Conservation (phyloP, 2,113 vertebrate species). For the Triplophysa dalaica region DNA sequence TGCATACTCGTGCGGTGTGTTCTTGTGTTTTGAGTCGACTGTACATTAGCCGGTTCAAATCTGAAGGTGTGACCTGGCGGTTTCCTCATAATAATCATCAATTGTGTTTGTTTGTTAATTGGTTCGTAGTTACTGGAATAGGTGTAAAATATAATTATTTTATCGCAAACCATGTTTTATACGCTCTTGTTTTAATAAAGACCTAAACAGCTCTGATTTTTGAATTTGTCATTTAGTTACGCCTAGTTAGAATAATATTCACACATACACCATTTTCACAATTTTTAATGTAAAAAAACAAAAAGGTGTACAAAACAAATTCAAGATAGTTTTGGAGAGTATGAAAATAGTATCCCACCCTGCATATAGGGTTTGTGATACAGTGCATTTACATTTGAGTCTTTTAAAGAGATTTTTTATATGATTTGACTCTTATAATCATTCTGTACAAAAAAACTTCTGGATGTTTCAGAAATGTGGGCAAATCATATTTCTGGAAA, state of each 20-base stretch:
- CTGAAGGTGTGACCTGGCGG: neutral
- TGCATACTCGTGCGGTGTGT: neutral
- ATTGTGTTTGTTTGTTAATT: slow-evolving; percentile 6
- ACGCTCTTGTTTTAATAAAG: slow-evolving; percentile 59
- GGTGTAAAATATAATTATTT: slow-evolving; percentile 38
- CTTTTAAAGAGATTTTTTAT: too few species aligned
- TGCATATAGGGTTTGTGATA: neutral
- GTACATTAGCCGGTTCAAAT: neutral
- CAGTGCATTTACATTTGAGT: neutral
- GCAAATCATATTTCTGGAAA: neutral
- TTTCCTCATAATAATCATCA: neutral
- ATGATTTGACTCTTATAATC: too few species aligned
- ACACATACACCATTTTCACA: neutral
- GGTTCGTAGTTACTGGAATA: slow-evolving; percentile 4
- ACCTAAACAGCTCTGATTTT: neutral
- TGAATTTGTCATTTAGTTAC: neutral
- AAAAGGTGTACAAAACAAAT: neutral
- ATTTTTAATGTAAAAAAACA: neutral
- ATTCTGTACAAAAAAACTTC: too few species aligned
- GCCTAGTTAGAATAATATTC: neutral
- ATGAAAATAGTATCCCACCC: neutral
- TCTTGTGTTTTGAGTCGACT: neutral
- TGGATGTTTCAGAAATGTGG: too few species aligned
- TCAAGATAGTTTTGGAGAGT: neutral
- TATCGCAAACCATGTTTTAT: slow-evolving; percentile 41